A percentile compares a stretch with the other conserved stretches of the same genome.
These are phyloP conservation scores for Odocoileus hemionus DNA, from an alignment of 2,113 vertebrate species.

Conservation along the genomic window DNA sequence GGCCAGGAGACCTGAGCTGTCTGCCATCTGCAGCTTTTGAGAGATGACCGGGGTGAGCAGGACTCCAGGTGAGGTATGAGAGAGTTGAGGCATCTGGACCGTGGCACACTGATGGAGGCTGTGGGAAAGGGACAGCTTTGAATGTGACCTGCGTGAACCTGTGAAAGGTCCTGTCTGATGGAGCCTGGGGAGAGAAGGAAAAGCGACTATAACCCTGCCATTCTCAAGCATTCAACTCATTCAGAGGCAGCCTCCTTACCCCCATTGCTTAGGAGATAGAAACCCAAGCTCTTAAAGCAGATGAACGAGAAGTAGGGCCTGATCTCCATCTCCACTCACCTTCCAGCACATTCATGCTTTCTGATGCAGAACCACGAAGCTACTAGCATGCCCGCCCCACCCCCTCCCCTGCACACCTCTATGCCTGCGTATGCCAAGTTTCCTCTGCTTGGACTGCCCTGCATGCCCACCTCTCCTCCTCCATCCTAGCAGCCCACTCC, in stretches of 20 bases:
- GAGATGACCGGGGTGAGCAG: background rate
- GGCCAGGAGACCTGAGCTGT: background rate
- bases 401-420: background rate
- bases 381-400: rapidly evolving
- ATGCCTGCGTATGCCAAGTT: background rate
- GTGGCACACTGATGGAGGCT: too few relatives aligned
- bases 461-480: background rate
- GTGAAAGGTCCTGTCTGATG: background rate
- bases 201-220: background rate
- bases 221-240: background rate
- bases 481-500: background rate
- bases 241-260: background rate
- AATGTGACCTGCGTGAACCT: background rate
- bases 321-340: background rate
- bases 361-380: background rate
- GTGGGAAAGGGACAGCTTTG: background rate
- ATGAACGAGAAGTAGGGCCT: background rate
- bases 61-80: background rate
- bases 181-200: background rate
- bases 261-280: background rate
- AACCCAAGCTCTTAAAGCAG: background rate
- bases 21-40: background rate
- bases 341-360: background rate
- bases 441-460: background rate
- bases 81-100: background rate